Evolutionary conservation across 2,888 invertebrate genomes (phyloP).

Genomic region (Eupithecia subfuscata): DNA sequence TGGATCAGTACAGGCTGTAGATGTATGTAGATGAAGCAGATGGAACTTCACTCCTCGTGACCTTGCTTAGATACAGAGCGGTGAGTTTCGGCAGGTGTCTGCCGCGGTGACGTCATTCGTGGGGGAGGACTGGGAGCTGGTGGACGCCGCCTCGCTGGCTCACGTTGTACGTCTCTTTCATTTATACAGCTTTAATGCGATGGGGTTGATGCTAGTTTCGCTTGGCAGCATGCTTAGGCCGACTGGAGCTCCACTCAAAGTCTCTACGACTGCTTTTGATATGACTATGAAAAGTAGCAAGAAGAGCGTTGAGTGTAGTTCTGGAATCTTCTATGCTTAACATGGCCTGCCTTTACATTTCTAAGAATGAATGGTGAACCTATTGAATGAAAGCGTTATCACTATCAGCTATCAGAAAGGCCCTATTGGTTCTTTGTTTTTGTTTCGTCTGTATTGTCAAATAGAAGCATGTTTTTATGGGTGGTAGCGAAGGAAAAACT

Average conservation of each 20-base stretch:
- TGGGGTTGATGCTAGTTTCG: conserved; percentile 11
- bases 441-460: neutral
- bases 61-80: conserved; percentile 2
- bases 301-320: neutral
- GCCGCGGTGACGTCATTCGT: conserved; percentile 60
- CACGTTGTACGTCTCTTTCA: conserved; percentile 60
- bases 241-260: neutral
- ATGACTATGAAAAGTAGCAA: neutral
- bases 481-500: neutral
- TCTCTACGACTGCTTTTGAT: neutral
- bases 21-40: neutral
- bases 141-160: conserved; percentile 56
- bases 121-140: conserved; percentile 72
- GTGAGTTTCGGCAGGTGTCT: conserved; percentile 54
- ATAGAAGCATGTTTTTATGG: neutral
- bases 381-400: neutral
- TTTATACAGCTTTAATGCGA: conserved; percentile 26
- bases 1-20: neutral
- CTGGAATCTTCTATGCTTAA: neutral
- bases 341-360: neutral
- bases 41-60: neutral
- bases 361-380: neutral
- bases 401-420: neutral
- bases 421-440: neutral
- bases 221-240: conserved; percentile 13